phyloP scores from a whole-genome alignment of 2,888 invertebrate species.

The Helleia helle region DNA sequence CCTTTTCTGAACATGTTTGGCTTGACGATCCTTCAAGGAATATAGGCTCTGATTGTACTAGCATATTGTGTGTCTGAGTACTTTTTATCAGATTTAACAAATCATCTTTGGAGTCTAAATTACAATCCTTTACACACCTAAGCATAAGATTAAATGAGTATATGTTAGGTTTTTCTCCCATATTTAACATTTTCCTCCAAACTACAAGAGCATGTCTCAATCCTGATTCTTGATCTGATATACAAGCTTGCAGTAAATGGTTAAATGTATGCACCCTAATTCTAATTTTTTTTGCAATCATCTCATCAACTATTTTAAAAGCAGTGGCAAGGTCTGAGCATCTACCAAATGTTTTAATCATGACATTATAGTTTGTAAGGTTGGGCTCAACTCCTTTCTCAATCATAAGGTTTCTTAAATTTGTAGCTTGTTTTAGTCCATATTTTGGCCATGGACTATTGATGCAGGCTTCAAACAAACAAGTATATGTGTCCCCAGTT shows the following conservation, averaged over 20 bases:
- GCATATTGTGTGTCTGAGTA: constrained; percentile 36
- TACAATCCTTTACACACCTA: constrained; percentile 85
- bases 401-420: constrained; percentile 78
- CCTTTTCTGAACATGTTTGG: no score
- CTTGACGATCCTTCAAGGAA: not conserved
- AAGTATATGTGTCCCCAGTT: constrained; percentile 84
- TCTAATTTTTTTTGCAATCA: constrained; percentile 76
- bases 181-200: constrained; percentile 87
- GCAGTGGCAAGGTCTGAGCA: constrained; percentile 85
- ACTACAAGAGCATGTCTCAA: constrained; percentile 86
- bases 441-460: constrained; percentile 81
- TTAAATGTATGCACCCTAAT: constrained; percentile 81
- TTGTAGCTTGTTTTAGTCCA: constrained; percentile 79
- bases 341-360: constrained; percentile 93
- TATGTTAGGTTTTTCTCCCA: constrained; percentile 78
- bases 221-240: constrained; percentile 84
- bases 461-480: constrained; percentile 91
- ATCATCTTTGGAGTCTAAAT: constrained; percentile 78
- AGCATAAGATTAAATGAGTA: constrained; percentile 88
- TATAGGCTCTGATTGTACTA: constrained; percentile 18
- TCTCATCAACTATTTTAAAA: constrained; percentile 89
- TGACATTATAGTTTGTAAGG: constrained; percentile 85
- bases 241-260: constrained; percentile 88
- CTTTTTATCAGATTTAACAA: constrained; percentile 65
- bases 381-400: constrained; percentile 82